Percentiles rank a stretch among this genome's conserved stretches.
These are phyloP conservation scores for Hydriomena furcata DNA, from an alignment of 2,888 invertebrate species.

Conservation along the genomic window DNA sequence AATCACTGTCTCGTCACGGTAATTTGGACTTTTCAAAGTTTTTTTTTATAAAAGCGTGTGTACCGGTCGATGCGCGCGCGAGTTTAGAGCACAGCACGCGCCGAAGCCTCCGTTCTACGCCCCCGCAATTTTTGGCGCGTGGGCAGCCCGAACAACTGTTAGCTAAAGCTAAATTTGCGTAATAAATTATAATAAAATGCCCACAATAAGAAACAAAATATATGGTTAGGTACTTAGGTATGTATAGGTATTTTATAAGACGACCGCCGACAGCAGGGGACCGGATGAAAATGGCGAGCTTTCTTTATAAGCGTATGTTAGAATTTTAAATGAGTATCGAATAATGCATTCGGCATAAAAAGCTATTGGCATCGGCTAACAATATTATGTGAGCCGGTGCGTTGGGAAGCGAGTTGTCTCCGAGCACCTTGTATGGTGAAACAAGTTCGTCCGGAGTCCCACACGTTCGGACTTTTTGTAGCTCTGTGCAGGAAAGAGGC, in stretches of 20 bases:
- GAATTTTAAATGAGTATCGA: constrained; percentile 84
- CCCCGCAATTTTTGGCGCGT: constrained; percentile 77
- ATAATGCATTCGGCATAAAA: constrained; percentile 83
- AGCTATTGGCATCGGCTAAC: constrained; percentile 80
- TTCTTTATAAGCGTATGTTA: constrained; percentile 81
- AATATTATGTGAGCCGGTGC: constrained; percentile 81
- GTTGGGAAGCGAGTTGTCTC: constrained; percentile 77
- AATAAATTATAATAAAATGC: constrained; percentile 69
- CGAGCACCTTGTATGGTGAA: constrained; percentile 79
- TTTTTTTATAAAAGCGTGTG: constrained; percentile 68
- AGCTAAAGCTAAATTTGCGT: constrained; percentile 78
- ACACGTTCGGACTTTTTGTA: constrained; percentile 81
- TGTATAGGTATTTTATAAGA: constrained; percentile 37
- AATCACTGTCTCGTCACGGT: constrained; percentile 43
- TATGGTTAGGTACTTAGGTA: too few species aligned
- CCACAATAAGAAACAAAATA: constrained; percentile 36
- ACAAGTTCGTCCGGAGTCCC: constrained; percentile 81
- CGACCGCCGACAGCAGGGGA: constrained; percentile 75
- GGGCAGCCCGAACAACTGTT: constrained; percentile 64
- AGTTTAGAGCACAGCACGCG: constrained; percentile 69
- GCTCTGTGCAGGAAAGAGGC: constrained; percentile 71
- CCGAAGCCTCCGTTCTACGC: constrained; percentile 74
- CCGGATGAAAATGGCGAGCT: constrained; percentile 77
- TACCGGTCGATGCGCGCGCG: constrained; percentile 70
- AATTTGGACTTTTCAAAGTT: constrained; percentile 40